A percentile compares a stretch with the other conserved stretches of the same genome.
Evolutionary conservation across 2,113 vertebrate species (phyloP).

Genomic region (Argyrosomus japonicus): DNA sequence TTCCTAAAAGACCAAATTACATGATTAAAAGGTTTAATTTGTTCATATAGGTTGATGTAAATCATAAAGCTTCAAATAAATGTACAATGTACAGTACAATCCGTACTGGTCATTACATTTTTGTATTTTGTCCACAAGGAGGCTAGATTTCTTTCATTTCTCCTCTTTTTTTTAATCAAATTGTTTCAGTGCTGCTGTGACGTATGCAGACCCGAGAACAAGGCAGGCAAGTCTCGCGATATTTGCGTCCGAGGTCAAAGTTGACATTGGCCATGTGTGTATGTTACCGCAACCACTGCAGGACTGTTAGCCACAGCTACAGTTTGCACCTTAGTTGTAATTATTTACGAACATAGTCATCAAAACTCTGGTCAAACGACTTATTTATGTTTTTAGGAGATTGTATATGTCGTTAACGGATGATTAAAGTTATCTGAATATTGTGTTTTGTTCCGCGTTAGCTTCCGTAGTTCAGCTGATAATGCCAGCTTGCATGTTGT

Average conservation of each 20-base stretch:
- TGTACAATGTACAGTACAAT: not conserved
- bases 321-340: too few relatives aligned
- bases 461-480: not conserved
- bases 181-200: not conserved
- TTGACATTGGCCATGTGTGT: constrained; percentile 73
- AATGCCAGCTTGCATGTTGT: not conserved
- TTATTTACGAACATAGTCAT: not conserved
- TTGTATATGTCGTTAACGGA: not conserved
- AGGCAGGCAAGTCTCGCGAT: constrained; percentile 62
- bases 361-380: accelerated
- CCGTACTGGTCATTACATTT: not conserved
- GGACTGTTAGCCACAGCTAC: not conserved
- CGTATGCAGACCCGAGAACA: constrained; percentile 22
- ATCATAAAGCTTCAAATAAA: not conserved
- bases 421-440: not conserved
- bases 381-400: not conserved
- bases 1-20: not conserved
- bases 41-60: not conserved
- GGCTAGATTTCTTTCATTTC: not conserved
- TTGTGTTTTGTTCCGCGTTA: not conserved
- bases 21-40: not conserved
- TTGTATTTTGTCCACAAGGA: not conserved
- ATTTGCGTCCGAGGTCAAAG: constrained; percentile 68
- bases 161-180: too few relatives aligned
- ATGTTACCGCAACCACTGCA: constrained; percentile 1